Conservation (phyloP, 1,140 invertebrate genomes). For the Calliphora vicina region DNA sequence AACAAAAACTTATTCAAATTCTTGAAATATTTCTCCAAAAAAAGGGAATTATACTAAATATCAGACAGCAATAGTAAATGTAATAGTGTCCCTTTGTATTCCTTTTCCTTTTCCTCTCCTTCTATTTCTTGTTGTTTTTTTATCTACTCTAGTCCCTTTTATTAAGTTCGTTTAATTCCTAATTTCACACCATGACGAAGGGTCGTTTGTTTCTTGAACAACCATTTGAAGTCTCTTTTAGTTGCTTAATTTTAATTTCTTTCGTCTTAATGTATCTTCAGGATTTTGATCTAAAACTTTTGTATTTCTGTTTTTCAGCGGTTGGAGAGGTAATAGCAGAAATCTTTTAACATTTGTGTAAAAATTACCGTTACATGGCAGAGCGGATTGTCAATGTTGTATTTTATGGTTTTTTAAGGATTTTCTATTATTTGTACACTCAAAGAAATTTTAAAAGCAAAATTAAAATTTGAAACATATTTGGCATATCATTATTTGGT, state of each 20-base stretch:
- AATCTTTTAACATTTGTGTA: neutral
- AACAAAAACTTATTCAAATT: neutral
- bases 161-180: conserved; percentile 60
- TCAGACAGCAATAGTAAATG: neutral
- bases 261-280: neutral
- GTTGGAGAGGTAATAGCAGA: neutral
- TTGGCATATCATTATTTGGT: no score
- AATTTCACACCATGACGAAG: conserved; percentile 56
- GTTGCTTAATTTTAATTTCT: neutral
- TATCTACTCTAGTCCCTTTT: neutral
- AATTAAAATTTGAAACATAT: no score
- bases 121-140: neutral
- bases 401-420: conserved; percentile 42
- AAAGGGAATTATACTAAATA: neutral
- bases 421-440: neutral
- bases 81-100: neutral
- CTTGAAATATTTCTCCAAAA: neutral
- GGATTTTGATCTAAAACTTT: conserved; percentile 6
- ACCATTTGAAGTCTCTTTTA: neutral
- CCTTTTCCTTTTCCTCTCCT: neutral
- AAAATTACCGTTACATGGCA: neutral
- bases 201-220: neutral
- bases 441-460: neutral
- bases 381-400: conserved; percentile 34
- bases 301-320: neutral